Evolutionary conservation across 2,888 invertebrate species (phyloP), one percentile per base, ranked within the genome.

Genomic region (Drosophila lacicola): DNA sequence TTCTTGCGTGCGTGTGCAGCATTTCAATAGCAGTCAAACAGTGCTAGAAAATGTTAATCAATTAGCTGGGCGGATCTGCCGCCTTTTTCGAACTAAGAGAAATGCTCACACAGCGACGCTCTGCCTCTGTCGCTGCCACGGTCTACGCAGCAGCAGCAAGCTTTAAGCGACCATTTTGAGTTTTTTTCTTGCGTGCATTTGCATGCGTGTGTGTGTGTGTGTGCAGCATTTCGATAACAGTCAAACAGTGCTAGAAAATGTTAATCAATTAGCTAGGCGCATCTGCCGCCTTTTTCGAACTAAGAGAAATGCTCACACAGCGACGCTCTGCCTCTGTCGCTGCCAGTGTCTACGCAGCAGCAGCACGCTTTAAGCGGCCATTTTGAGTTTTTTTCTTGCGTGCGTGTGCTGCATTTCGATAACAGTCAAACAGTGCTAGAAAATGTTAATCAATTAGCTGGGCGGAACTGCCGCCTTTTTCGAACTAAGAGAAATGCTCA

Each of bases 231-330:
- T 84, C 89, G 60, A 72, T 17, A 29, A 54, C 14, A 50, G 67
- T 69, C 36, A 55, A 36, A 37, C 49, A 69, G 36, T 61, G 34
- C 49, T 78, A 67, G 79, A 56, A 74, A 61, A 65, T 67, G 17
- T 17, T 1, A 17, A 17, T 17, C 17, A 17, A 17, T 17, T 1
- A 17, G 17, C 17, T 17, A 1, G 17, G 17, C 17, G 17, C 1
- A 17, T 17, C 79, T 92, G 90, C 92, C 92, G 75, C 92, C 92
- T 92, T 92, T 92, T 92, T 92, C 92, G 91, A 92, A 92, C 85
- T 92, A 85, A 92, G 89, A 81, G 90, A 92, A 92, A 91, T 92
- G 91, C 92, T 92, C 91, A 90, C 90, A 86, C 91, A 78, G 34
- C 63, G 74, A 50, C 78, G 73, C 69, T 60, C 68, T 60, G 66